Evolutionary conservation across 2,888 invertebrate species (phyloP).

Genomic region (Leptopilina myrica): DNA sequence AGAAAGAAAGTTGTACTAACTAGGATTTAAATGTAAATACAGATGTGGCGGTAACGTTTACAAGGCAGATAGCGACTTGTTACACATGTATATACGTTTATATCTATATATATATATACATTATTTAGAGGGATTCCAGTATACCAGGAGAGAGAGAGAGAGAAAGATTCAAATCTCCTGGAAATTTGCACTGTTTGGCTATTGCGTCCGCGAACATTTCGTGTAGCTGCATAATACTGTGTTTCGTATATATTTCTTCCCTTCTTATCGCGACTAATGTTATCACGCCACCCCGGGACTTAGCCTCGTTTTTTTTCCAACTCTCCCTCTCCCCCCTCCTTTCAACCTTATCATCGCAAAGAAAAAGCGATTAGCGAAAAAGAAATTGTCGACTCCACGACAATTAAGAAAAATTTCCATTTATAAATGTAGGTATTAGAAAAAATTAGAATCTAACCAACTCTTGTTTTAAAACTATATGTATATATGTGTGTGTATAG

Average conservation of each 20-base stretch:
- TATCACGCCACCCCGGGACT: constrained; percentile 42
- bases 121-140: constrained; percentile 56
- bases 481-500: no score
- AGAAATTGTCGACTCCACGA: constrained; percentile 22
- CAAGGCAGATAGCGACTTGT: constrained; percentile 37
- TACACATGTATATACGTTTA: constrained; percentile 33
- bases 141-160: constrained; percentile 42
- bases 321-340: not conserved
- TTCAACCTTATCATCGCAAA: not conserved
- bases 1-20: not conserved
- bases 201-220: constrained; percentile 61
- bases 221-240: constrained; percentile 63
- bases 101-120: constrained; percentile 48
- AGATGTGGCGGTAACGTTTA: not conserved
- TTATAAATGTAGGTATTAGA: constrained; percentile 14
- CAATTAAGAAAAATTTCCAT: constrained; percentile 25
- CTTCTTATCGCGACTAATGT: constrained; percentile 55
- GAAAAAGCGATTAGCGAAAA: constrained; percentile 25
- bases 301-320: constrained; percentile 10
- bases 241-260: constrained; percentile 58
- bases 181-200: constrained; percentile 59
- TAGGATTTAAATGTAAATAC: constrained; percentile 16
- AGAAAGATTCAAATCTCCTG: constrained; percentile 60
- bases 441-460: constrained; percentile 3
- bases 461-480: not conserved